A percentile compares a stretch with the other conserved stretches of the same genome.
Conservation (phyloP, 2,113 vertebrate species). For the Channa argus region DNA sequence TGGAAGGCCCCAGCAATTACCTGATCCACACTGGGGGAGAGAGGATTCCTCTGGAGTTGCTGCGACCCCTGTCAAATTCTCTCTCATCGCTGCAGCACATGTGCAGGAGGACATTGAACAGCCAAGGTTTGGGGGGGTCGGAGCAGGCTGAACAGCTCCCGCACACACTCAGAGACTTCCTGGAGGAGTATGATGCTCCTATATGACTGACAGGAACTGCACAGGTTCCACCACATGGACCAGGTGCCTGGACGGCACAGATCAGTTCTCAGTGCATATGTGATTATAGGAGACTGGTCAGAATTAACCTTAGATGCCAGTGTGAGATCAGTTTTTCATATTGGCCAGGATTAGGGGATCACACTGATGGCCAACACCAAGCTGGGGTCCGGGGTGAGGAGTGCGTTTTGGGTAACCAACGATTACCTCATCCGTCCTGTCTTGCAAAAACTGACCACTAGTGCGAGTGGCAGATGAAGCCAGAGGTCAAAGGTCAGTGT, state of each 20-base stretch:
- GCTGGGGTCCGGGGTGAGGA: constrained; percentile 14
- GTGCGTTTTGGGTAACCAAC: constrained; percentile 45
- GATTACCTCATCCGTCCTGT: constrained; percentile 57
- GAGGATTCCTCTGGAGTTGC: constrained; percentile 93
- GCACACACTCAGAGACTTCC: constrained; percentile 91
- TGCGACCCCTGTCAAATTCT: constrained; percentile 88
- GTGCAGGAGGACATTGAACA: constrained; percentile 94
- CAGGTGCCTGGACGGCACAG: constrained; percentile 24
- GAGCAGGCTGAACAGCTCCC: constrained; percentile 90
- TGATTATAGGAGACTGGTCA: constrained; percentile 37
- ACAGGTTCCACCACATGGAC: constrained; percentile 32
- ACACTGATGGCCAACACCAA: constrained; percentile 29
- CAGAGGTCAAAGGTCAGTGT: constrained; percentile 56
- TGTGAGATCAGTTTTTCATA: constrained; percentile 17
- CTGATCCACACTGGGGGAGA: constrained; percentile 93
- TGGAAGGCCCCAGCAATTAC: constrained; percentile 84
- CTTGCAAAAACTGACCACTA: constrained; percentile 55
- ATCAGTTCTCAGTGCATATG: constrained; percentile 25
- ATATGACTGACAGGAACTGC: constrained; percentile 83
- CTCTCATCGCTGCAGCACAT: constrained; percentile 96
- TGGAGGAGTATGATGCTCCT: constrained; percentile 95
- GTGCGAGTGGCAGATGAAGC: constrained; percentile 47
- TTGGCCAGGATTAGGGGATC: constrained; percentile 28
- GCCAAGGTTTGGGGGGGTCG: constrained; percentile 84
- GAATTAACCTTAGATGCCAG: constrained; percentile 46